These are phyloP conservation scores for Micropterix aruncella DNA, from an alignment of 2,888 invertebrate genomes.

Conservation along the genomic window DNA sequence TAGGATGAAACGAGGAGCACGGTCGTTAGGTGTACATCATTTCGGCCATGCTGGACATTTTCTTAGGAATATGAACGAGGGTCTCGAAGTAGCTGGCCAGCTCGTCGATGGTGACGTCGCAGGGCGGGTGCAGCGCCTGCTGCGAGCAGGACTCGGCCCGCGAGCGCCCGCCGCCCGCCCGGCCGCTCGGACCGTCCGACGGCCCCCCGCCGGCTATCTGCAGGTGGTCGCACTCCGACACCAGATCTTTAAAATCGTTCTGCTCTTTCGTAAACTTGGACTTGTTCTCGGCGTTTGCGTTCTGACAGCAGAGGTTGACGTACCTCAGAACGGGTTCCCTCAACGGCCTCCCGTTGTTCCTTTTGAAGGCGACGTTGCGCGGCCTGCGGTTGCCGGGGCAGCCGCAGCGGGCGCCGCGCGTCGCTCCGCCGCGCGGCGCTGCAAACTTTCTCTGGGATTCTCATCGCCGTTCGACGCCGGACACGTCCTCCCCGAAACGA, in stretches of 20 bases:
- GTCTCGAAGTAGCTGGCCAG: constrained; percentile 92
- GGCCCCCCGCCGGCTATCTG: neutral
- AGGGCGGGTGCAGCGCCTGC: constrained; percentile 57
- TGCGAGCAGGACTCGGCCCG: constrained; percentile 55
- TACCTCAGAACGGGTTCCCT: constrained; percentile 42
- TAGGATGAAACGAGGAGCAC: no score
- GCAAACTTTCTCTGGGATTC: constrained; percentile 28
- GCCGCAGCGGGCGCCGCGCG: neutral
- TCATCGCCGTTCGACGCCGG: constrained; percentile 18
- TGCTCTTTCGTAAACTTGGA: neutral
- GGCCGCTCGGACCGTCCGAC: constrained; percentile 17
- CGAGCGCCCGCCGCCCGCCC: constrained; percentile 13
- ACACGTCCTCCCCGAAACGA: constrained; percentile 28
- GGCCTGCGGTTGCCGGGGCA: constrained; percentile 4
- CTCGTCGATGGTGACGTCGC: constrained; percentile 88
- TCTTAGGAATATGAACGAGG: constrained; percentile 90
- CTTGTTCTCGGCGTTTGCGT: constrained; percentile 5
- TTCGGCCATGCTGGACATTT: constrained; percentile 96
- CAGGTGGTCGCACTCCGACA: neutral
- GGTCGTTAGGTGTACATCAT: constrained; percentile 98
- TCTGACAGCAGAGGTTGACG: constrained; percentile 18
- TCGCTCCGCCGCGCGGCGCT: constrained; percentile 2
- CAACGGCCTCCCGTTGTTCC: constrained; percentile 32
- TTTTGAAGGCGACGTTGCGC: constrained; percentile 18
- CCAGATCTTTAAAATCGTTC: neutral